These are phyloP conservation scores for Sparus aurata DNA, from an alignment of 2,797 vertebrate species.

Conservation along the genomic window DNA sequence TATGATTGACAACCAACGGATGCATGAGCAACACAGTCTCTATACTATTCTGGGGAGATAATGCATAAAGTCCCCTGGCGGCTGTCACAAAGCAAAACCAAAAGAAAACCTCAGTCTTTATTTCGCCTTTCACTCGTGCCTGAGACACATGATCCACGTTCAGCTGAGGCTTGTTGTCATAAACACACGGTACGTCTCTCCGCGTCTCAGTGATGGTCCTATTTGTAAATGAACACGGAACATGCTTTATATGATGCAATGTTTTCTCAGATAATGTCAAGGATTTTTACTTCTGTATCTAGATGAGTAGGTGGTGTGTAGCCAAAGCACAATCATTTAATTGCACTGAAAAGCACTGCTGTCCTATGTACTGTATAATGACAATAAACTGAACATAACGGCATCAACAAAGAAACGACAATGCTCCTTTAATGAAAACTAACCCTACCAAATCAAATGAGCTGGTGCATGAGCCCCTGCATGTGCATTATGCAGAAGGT, in stretches of 20 bases:
- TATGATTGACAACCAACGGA: slow-evolving; percentile 42
- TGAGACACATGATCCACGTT: slow-evolving; percentile 61
- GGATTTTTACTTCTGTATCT: slow-evolving; percentile 61
- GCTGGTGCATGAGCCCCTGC: slow-evolving; percentile 17
- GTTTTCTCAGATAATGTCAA: slow-evolving; percentile 56
- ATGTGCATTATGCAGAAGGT: not conserved
- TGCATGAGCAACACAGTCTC: slow-evolving; percentile 70
- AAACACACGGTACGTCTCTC: slow-evolving; percentile 31
- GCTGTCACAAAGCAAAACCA: slow-evolving; percentile 40
- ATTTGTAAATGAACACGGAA: slow-evolving; percentile 52
- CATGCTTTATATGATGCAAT: slow-evolving; percentile 56
- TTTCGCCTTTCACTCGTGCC: slow-evolving; percentile 71
- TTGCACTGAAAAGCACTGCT: slow-evolving; percentile 68
- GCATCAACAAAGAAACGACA: not conserved
- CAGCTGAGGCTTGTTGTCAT: slow-evolving; percentile 52
- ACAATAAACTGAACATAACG: slow-evolving; percentile 60
- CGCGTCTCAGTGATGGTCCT: not conserved
- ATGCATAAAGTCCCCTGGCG: slow-evolving; percentile 15
- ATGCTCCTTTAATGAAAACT: not conserved
- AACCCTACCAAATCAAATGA: not conserved
- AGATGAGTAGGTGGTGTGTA: slow-evolving; percentile 54
- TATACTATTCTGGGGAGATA: slow-evolving; percentile 14
- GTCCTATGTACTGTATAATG: slow-evolving; percentile 60
- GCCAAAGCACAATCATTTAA: slow-evolving; percentile 74
- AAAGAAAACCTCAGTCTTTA: slow-evolving; percentile 43